phyloP scores from a whole-genome alignment of 2,888 invertebrate species.

The Dynastes maya region DNA sequence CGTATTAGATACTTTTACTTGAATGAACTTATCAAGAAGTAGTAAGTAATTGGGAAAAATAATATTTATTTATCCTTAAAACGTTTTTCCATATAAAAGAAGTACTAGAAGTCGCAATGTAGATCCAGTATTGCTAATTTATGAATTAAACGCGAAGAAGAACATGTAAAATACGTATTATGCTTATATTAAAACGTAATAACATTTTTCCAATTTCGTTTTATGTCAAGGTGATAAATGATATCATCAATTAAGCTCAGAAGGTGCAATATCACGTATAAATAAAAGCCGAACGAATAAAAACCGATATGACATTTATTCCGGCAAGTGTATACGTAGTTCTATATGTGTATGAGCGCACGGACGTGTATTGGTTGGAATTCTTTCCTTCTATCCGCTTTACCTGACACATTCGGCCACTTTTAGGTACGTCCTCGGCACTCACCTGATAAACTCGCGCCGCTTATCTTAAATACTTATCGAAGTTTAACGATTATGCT shows the following conservation, averaged over 20 bases:
- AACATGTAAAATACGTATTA: background rate
- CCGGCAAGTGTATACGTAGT: constrained; percentile 9
- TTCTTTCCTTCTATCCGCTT: constrained; percentile 23
- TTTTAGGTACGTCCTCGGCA: constrained; percentile 41
- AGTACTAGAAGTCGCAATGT: background rate
- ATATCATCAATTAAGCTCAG: constrained; percentile 14
- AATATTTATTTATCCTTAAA: background rate
- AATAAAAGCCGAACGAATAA: constrained; percentile 33
- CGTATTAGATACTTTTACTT: background rate
- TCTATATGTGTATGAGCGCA: background rate
- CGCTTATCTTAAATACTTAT: constrained; percentile 51
- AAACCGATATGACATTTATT: constrained; percentile 43
- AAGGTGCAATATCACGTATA: constrained; percentile 29
- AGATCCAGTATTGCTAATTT: background rate
- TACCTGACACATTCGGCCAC: constrained; percentile 44
- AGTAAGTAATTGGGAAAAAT: background rate
- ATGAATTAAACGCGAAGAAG: background rate
- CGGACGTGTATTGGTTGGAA: constrained; percentile 4
- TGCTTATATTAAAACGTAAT: no score
- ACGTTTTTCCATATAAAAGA: background rate
- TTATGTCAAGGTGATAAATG: constrained; percentile 9
- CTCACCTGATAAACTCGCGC: constrained; percentile 50
- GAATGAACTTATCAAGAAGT: background rate
- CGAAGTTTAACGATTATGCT: constrained; percentile 53
- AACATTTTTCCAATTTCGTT: no score